These are phyloP conservation scores for Pocillopora grandis DNA, from an alignment of 92 coral and sea anemone genomes.

Conservation along the genomic window DNA sequence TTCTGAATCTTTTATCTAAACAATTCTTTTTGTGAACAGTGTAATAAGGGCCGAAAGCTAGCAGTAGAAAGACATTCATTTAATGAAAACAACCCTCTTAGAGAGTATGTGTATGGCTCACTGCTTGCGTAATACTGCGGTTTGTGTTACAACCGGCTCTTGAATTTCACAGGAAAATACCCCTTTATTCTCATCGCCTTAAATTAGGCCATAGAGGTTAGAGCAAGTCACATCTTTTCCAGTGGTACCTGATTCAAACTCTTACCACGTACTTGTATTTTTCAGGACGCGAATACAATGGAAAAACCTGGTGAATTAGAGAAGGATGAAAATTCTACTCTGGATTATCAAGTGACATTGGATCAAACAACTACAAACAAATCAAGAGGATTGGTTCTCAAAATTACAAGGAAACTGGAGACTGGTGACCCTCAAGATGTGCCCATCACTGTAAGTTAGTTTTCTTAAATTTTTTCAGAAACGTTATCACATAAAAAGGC, in stretches of 20 bases:
- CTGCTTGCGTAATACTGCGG: too few relatives aligned
- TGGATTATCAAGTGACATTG: slow-evolving; percentile 15
- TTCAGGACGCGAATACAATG: slow-evolving; percentile 37
- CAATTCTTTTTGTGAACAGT: too few relatives aligned
- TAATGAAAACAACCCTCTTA: too few relatives aligned
- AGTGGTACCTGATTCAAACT: background rate
- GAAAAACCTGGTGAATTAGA: background rate
- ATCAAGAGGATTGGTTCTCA: slow-evolving; percentile 23
- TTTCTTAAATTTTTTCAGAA: background rate
- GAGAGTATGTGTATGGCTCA: too few relatives aligned
- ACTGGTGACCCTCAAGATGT: slow-evolving; percentile 55
- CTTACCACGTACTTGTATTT: background rate
- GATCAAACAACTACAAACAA: background rate
- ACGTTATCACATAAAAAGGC: background rate
- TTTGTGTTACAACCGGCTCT: too few relatives aligned
- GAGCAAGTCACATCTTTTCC: too few relatives aligned
- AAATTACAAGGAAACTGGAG: slow-evolving; percentile 38
- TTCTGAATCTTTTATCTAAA: too few relatives aligned
- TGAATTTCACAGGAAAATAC: too few relatives aligned
- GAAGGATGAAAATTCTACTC: slow-evolving; percentile 11
- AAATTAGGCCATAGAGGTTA: too few relatives aligned
- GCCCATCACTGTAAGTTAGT: slow-evolving; percentile 44
- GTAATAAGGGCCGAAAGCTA: too few relatives aligned
- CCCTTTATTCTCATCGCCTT: too few relatives aligned
- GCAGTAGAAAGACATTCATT: too few relatives aligned